Conservation (phyloP, 2,888 invertebrate species). For the Dusona sp. region DNA sequence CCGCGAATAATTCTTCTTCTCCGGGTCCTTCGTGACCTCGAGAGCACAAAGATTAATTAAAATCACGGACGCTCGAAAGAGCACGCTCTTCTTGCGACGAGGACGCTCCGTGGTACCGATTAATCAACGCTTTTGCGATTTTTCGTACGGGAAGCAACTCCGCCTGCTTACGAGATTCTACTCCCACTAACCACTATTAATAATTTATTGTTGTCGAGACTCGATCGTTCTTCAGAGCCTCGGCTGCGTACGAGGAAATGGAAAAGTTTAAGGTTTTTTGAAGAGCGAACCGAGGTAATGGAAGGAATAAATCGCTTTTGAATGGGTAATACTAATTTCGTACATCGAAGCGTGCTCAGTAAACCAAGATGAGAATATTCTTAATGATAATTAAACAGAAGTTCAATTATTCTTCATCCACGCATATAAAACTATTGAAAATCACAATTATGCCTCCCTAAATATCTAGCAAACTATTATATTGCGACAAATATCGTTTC, state of each 20-base stretch:
- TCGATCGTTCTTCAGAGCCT: constrained; percentile 45
- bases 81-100: constrained; percentile 52
- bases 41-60: constrained; percentile 77
- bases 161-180: constrained; percentile 31
- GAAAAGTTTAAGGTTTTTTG: constrained; percentile 10
- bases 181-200: constrained; percentile 75
- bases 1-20: constrained; percentile 64
- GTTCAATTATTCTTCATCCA: background rate
- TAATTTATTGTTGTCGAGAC: constrained; percentile 74
- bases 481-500: constrained; percentile 50
- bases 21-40: constrained; percentile 55
- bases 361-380: background rate
- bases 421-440: background rate
- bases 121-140: constrained; percentile 79
- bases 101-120: constrained; percentile 70
- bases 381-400: background rate
- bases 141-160: constrained; percentile 66
- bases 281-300: background rate
- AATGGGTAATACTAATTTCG: background rate
- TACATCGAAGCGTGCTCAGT: background rate
- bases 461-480: constrained; percentile 30
- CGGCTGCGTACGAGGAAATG: constrained; percentile 5
- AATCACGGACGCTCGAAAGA: constrained; percentile 75
- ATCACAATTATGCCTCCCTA: background rate
- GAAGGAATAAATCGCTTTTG: constrained; percentile 28